Evolutionary conservation across 2,113 vertebrate species (phyloP).

Genomic region (Osmerus eperlanus): DNA sequence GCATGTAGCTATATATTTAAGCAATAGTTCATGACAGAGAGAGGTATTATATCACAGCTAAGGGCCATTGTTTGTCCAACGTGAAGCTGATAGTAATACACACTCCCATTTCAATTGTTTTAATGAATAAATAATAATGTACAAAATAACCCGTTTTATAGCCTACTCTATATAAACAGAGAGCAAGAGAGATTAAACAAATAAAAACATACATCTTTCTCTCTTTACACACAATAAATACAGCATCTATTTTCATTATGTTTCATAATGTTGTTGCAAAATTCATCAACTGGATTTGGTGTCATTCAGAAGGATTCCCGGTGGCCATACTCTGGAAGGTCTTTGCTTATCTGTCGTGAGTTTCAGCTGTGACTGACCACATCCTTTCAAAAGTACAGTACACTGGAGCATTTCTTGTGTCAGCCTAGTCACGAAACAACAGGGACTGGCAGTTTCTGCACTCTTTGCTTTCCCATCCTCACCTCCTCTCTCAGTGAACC

Average conservation of each 20-base stretch:
- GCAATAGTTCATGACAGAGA: too few relatives aligned
- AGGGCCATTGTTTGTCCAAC: too few relatives aligned
- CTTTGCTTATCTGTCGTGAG: constrained; percentile 61
- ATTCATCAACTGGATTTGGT: background rate
- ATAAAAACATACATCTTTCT: too few relatives aligned
- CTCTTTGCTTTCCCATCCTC: background rate
- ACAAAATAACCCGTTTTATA: background rate
- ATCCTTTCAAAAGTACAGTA: constrained; percentile 10
- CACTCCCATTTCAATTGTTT: background rate
- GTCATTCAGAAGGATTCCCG: background rate
- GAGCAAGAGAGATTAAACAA: background rate
- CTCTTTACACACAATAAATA: too few relatives aligned
- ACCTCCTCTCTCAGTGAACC: constrained; percentile 26
- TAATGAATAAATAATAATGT: background rate
- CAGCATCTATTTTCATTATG: too few relatives aligned
- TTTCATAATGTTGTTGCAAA: too few relatives aligned
- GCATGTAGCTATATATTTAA: too few relatives aligned
- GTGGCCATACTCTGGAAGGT: constrained; percentile 31
- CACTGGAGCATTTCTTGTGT: constrained; percentile 51
- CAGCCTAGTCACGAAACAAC: constrained; percentile 63
- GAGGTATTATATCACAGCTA: background rate
- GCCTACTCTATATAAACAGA: background rate
- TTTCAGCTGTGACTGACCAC: constrained; percentile 62
- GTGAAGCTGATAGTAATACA: too few relatives aligned
- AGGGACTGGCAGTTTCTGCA: constrained; percentile 34